Percentiles rank a stretch among this genome's conserved stretches.
Evolutionary conservation across 2,888 invertebrate species (phyloP).

Genomic region (Mimachlamys varia): DNA sequence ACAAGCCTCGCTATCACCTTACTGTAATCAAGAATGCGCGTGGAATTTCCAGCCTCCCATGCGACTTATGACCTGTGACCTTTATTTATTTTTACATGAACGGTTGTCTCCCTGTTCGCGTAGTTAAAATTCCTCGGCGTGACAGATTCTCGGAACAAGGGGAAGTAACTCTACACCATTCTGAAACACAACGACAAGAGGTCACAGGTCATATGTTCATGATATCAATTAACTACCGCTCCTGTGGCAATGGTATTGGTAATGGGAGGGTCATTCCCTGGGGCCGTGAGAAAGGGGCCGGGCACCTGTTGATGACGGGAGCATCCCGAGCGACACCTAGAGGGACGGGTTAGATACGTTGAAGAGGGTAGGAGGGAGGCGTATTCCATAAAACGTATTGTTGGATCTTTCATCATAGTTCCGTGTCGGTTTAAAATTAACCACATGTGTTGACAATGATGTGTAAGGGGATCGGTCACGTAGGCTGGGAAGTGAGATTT

Average conservation of each 20-base stretch:
- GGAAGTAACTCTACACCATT: neutral
- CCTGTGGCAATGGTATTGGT: neutral
- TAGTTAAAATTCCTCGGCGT: neutral
- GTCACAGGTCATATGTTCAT: neutral
- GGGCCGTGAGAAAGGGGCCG: constrained; percentile 13
- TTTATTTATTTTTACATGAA: neutral
- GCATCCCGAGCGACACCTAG: neutral
- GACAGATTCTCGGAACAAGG: neutral
- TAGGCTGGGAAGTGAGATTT: too few relatives aligned
- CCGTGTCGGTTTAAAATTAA: neutral
- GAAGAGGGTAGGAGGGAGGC: neutral
- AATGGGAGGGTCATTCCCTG: neutral
- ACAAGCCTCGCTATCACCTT: neutral
- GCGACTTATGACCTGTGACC: neutral
- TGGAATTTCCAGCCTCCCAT: neutral
- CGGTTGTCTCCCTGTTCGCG: neutral
- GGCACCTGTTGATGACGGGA: neutral
- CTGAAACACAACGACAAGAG: neutral
- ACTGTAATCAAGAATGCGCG: neutral
- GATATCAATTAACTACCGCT: constrained; percentile 34
- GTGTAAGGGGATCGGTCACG: neutral
- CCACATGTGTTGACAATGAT: neutral
- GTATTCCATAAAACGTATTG: neutral
- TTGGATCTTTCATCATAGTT: neutral
- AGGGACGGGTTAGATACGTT: neutral